Base-by-base conservation (phyloP, 2,113 vertebrate genomes). In the Chloroceryle aenea region DNA sequence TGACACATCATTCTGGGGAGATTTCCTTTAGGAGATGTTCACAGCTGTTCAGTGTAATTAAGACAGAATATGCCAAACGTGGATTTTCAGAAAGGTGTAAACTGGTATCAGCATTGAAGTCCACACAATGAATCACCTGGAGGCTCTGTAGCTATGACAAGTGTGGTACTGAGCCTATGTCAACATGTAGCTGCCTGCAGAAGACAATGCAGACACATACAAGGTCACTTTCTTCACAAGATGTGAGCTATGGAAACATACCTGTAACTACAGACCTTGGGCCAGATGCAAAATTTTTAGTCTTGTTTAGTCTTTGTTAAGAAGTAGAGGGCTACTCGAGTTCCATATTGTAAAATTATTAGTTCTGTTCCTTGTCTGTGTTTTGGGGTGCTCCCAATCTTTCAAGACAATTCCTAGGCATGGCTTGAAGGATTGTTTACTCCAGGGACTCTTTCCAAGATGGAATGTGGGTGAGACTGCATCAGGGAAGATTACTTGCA, bases 11-110 rank as follows among this genome's bases (percentile, higher is more conserved):
- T 64, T 92, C 58, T 80, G 20, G 38, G 40, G 66, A 87, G 27
- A 80, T 88, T 90, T 95, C 85, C 63, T 95, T 74, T 66, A 86
- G 83, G 67, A 80, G 40, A 67, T 86, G 63, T 21, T 95, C 59
- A 32, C 83, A 86, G 85, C 75, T 94, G 30, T 48, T 91, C 40
- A 45, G n/a, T 53, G 27, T 67, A 86, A 77, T 93, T 85, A 88
- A 77, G 69, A 62, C 16, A 5, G 52, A 88, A 74, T 80, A 88
- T 50, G 59, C 25, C 61, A 88, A 67, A 53, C 66, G 58, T 2
- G 20, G 86, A 38, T 88, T 74, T 83, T 95, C 38, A 50, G 79
- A 50, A 74, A 63, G 12, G 55, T 42, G 4, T 48, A 76, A 58
- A 30, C 48, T 86, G 22, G 29, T 77, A 26, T 86, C 59, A 88